Base-by-base conservation (phyloP, 2,113 vertebrate species). In the Centropristis striata region DNA sequence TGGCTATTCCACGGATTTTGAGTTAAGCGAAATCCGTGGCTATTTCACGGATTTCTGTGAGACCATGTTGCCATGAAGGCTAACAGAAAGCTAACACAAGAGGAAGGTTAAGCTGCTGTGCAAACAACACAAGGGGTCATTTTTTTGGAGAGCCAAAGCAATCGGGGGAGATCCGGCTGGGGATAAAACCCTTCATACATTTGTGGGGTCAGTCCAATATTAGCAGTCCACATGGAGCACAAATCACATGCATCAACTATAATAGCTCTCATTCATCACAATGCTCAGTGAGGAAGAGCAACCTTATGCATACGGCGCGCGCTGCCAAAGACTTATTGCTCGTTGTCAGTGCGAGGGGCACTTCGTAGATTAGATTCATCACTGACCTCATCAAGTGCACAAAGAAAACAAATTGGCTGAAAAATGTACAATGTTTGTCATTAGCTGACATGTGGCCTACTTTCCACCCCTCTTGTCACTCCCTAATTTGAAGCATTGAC, bases 381-480 rank as follows among this genome's bases (percentile, higher is more conserved):
- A 80, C 70, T 83, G 84, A 87, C 87, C 87, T 88, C 87, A 80
- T 90, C 84, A 86, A 81, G 70, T 49, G 73, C 83, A 79, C 68
- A 87, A 80, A 81, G 78, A 69, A 89, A 92, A 84, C 83, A 91
- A 90, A 91, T 86, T 83, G 86, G 71, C 61, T 81, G 74, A 88
- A 86, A 32, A 90, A 88, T 84, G 78, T 84, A 46, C 75, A 78
- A 71, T 88, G 88, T 92, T 91, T 89, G 79, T 90, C 90, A 90
- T 78, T 75, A 68, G 81, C 18, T 86, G 86, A 87, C 89, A 81
- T 36, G 54, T 85, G 87, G 61, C 80, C 86, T 75, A 82, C 80
- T 86, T 89, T 71, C 70, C 50, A 51, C 61, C 59, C 41, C 51
- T 55, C 58, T 37, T 50, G 67, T 81, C 85, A 68, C 37, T 80